Base-by-base conservation (phyloP, 1,140 invertebrate genomes). In the Hypsibius dujardini region DNA sequence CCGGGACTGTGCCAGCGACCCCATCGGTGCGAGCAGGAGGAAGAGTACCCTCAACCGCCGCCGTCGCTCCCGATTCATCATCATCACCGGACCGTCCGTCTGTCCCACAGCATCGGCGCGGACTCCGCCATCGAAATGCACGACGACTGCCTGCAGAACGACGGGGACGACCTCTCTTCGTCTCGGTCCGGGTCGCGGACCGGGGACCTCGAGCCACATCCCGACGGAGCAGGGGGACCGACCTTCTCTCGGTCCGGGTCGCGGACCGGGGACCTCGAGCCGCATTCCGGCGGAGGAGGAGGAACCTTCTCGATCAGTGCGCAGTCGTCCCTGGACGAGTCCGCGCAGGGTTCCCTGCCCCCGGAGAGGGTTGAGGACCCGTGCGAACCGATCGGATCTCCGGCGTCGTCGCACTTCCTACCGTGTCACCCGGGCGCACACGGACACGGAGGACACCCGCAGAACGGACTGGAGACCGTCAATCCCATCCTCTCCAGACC, bases 51-150 rank as follows among this genome's bases (percentile, higher is more conserved):
- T n/a, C n/a, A n/a, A n/a, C n/a, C n/a, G n/a, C n/a, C n/a, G n/a
- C n/a, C n/a, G n/a, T n/a, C n/a, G n/a, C n/a, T n/a, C n/a, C n/a
- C n/a, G n/a, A n/a, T n/a, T n/a, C n/a, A n/a, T n/a, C n/a, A n/a
- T n/a, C n/a, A n/a, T n/a, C n/a, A n/a, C n/a, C n/a, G n/a, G n/a
- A n/a, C n/a, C n/a, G n/a, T n/a, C n/a, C n/a, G n/a, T n/a, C n/a
- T n/a, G n/a, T n/a, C n/a, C n/a, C n/a, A n/a, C n/a, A n/a, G n/a
- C n/a, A n/a, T n/a, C n/a, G 62, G 62, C 7, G 40, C 7, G 7
- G 62, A 67, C 42, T 67, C 62, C 3, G 62, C 62, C 62, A 67
- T 67, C 42, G 62, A 3, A 14, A 67, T 67, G 42, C 62, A 7
- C 12, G 62, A 67, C 45, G 62, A 67, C 7, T 12, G 7, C 40